phyloP scores from a whole-genome alignment of 2,888 invertebrate genomes.

The Apamea monoglypha region DNA sequence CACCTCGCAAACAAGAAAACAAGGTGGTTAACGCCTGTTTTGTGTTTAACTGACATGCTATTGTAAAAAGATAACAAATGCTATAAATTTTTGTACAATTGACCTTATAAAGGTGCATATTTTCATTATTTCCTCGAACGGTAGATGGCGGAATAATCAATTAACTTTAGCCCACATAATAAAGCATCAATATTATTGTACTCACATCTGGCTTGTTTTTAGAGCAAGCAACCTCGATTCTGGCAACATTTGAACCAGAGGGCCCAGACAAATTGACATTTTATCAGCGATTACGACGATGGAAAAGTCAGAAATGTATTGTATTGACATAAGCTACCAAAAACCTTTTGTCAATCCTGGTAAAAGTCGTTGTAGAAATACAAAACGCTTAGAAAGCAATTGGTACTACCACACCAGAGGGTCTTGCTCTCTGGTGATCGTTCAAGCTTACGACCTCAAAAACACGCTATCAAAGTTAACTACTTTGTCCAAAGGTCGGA shows the following conservation, averaged over 20 bases:
- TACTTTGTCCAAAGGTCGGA: not conserved
- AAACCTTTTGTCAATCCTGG: not conserved
- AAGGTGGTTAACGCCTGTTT: conserved; percentile 51
- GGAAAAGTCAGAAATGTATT: not conserved
- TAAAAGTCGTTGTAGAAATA: not conserved
- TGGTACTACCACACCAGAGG: no score
- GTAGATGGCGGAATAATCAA: not conserved
- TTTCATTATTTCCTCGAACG: conserved; percentile 17
- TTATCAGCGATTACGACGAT: not conserved
- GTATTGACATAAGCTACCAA: not conserved
- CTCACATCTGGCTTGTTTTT: not conserved
- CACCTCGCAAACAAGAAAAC: conserved; percentile 54
- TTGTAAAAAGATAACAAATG: conserved; percentile 49
- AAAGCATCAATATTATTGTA: not conserved
- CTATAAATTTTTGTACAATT: conserved; percentile 30
- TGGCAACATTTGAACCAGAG: not conserved
- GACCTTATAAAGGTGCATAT: conserved; percentile 40
- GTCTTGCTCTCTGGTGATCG: not conserved
- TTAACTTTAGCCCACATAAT: not conserved
- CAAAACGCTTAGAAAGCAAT: not conserved
- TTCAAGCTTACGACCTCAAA: not conserved
- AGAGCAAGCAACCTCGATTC: not conserved
- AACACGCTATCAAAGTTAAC: not conserved
- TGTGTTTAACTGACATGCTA: conserved; percentile 51
- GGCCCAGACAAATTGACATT: not conserved